phyloP scores from a whole-genome alignment of 2,888 invertebrate species.

The Xestia c-nigrum region DNA sequence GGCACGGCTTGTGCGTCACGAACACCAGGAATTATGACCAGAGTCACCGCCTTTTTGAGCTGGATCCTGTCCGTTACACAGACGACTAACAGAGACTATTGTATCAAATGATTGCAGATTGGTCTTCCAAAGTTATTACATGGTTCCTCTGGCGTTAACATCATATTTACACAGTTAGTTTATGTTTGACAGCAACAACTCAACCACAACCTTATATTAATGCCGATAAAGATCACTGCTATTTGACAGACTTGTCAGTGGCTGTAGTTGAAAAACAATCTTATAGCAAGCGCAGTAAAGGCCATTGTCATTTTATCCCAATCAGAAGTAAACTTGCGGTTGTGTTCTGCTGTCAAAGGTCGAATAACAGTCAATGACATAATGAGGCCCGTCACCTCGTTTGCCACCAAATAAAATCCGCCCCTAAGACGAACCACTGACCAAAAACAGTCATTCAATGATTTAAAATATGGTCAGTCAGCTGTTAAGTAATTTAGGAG shows the following conservation, averaged over 20 bases:
- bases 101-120: constrained; percentile 70
- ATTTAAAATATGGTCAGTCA: neutral
- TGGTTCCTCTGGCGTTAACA: neutral
- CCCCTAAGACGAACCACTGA: too few species aligned
- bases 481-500: constrained; percentile 13
- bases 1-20: constrained; percentile 89
- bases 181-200: neutral
- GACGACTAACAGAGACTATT: constrained; percentile 64
- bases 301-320: neutral
- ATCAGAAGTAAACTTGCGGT: neutral
- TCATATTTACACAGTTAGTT: neutral
- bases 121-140: neutral
- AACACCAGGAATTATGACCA: constrained; percentile 89
- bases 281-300: neutral
- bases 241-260: neutral
- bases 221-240: neutral
- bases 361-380: neutral
- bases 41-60: constrained; percentile 87
- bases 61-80: constrained; percentile 88
- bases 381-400: neutral
- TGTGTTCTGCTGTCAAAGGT: neutral
- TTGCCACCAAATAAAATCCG: neutral
- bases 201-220: neutral
- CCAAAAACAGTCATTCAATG: neutral
- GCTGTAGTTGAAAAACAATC: neutral